phyloP scores from a whole-genome alignment of 2,888 invertebrate genomes.

The Lepidocyrtinus sp. region DNA sequence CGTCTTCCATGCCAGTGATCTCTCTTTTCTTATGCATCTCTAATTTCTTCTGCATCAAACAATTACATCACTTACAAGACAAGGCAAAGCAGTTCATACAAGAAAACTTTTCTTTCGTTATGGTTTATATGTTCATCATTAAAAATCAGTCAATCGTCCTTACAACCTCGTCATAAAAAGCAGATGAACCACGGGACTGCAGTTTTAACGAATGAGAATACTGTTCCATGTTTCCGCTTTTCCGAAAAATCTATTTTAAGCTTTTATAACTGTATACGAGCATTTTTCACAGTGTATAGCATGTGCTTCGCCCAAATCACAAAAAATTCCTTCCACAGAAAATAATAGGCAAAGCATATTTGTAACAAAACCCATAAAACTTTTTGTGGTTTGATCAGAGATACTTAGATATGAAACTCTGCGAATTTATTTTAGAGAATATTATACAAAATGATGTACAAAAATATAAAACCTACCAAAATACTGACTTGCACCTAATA shows the following conservation, averaged over 20 bases:
- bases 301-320: conserved; percentile 39
- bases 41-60: not conserved
- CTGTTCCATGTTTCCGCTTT: conserved; percentile 17
- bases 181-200: conserved; percentile 40
- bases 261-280: not conserved
- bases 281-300: conserved; percentile 10
- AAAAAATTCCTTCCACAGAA: no score
- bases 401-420: no score
- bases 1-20: no score
- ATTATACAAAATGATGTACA: no score
- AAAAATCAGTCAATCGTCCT: conserved; percentile 43
- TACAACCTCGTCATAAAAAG: conserved; percentile 16
- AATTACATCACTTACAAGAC: not conserved
- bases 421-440: no score
- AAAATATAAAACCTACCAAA: no score
- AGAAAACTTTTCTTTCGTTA: not conserved
- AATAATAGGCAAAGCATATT: no score
- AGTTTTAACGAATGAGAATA: conserved; percentile 22
- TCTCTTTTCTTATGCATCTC: conserved; percentile 6
- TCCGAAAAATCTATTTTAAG: conserved; percentile 38
- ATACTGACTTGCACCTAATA: no score
- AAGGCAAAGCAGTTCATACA: not conserved
- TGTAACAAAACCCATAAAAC: no score
- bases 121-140: not conserved
- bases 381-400: no score